Conservation (phyloP, 2,888 invertebrate species). For the Sericinus montela region DNA sequence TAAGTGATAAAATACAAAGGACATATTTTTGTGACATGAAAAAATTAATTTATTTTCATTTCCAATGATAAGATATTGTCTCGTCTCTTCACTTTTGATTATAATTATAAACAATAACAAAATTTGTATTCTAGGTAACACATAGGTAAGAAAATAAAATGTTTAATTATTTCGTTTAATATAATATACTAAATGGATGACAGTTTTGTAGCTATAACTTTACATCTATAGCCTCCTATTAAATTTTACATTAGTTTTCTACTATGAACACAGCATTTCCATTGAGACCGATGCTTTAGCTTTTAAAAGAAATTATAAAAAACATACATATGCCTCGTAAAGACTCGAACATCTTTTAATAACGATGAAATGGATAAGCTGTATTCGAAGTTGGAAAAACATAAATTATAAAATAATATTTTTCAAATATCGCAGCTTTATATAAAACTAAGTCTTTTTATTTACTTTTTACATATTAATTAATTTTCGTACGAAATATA, state of each 20-base stretch:
- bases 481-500: constrained; percentile 17
- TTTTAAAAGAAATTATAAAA: background rate
- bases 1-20: constrained; percentile 12
- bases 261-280: constrained; percentile 11
- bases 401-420: constrained; percentile 1
- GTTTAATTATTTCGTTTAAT: constrained; percentile 17
- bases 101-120: constrained; percentile 25
- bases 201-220: constrained; percentile 6
- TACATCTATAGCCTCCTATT: constrained; percentile 2
- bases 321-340: background rate
- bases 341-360: background rate
- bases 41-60: constrained; percentile 26
- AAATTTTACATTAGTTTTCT: constrained; percentile 5
- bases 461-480: constrained; percentile 13
- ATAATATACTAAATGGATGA: constrained; percentile 4
- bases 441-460: constrained; percentile 4
- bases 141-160: constrained; percentile 16
- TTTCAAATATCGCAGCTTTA: constrained; percentile 8
- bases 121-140: constrained; percentile 27
- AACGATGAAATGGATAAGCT: constrained; percentile 1
- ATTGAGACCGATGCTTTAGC: background rate
- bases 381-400: constrained; percentile 14
- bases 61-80: constrained; percentile 22
- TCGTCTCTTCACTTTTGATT: constrained; percentile 23
- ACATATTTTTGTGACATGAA: constrained; percentile 4